These are phyloP conservation scores for Coleophora flavipennella DNA, from an alignment of 2,888 invertebrate genomes.

Conservation along the genomic window DNA sequence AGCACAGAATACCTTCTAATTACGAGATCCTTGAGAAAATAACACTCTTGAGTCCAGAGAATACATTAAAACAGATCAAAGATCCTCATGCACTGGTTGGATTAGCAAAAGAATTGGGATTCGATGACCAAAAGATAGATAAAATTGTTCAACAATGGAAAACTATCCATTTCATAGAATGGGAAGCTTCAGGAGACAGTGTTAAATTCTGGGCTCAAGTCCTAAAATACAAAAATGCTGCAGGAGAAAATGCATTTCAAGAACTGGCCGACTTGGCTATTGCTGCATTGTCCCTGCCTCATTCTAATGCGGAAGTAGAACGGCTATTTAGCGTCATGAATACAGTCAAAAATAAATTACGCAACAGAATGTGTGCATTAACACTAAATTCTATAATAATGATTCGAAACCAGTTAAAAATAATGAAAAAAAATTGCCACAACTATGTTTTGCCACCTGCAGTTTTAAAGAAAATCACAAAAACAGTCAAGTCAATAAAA, in stretches of 20 bases:
- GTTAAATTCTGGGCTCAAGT: conserved; percentile 16
- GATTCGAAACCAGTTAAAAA: no score
- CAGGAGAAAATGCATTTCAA: conserved; percentile 12
- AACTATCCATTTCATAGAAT: conserved; percentile 8
- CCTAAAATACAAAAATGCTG: conserved; percentile 14
- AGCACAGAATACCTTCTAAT: conserved; percentile 5
- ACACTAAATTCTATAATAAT: no score
- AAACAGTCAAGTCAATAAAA: no score
- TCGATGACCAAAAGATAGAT: conserved; percentile 5
- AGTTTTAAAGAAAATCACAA: no score
- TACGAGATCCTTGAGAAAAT: conserved; percentile 2
- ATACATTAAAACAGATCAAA: conserved; percentile 3
- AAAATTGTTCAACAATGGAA: conserved; percentile 8
- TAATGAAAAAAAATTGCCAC: no score
- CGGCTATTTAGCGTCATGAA: conserved; percentile 14
- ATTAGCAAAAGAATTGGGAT: conserved; percentile 5
- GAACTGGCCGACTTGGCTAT: conserved; percentile 15
- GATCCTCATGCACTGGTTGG: conserved; percentile 4
- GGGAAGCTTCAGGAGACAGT: conserved; percentile 7
- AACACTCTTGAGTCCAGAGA: not conserved
- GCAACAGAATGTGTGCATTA: no score
- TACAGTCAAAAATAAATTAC: conserved; percentile 14
- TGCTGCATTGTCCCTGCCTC: conserved; percentile 7
- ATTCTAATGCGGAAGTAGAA: conserved; percentile 15
- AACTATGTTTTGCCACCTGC: no score